phyloP scores from a whole-genome alignment of 2,113 vertebrate genomes.

The Anguilla rostrata region DNA sequence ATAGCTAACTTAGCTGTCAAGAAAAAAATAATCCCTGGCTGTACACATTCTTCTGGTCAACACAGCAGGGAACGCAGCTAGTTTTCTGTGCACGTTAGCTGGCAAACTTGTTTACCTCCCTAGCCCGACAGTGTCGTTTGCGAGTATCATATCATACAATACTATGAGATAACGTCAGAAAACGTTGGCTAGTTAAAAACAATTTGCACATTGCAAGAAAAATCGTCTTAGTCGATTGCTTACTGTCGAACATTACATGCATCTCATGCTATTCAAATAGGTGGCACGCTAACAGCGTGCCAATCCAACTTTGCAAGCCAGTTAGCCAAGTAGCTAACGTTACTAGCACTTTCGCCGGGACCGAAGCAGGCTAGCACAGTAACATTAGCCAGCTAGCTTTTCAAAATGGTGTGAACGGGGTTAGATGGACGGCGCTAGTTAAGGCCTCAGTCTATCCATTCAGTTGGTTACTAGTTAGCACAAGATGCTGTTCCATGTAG shows the following conservation, averaged over 20 bases:
- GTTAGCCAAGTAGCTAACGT: neutral
- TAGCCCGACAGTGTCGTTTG: neutral
- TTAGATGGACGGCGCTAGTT: neutral
- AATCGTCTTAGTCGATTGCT: neutral
- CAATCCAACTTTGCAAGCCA: too few relatives aligned
- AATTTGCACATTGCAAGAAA: neutral
- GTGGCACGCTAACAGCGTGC: too few relatives aligned
- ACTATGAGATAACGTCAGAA: neutral
- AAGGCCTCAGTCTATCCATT: neutral
- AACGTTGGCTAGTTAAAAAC: neutral
- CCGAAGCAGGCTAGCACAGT: neutral
- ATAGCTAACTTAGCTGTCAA: neutral
- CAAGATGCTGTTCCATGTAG: neutral
- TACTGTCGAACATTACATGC: neutral
- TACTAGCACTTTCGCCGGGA: neutral
- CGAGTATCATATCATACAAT: neutral
- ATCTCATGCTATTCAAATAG: neutral
- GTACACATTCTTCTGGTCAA: neutral
- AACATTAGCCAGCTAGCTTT: neutral
- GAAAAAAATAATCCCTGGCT: neutral
- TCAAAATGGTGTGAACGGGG: neutral
- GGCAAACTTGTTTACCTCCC: neutral
- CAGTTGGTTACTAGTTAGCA: neutral
- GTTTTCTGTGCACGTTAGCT: neutral
- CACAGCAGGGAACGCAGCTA: neutral